Evolutionary conservation across 2,888 invertebrate genomes (phyloP), one percentile per base, ranked within the genome.

Genomic region (Epiblema foenella): DNA sequence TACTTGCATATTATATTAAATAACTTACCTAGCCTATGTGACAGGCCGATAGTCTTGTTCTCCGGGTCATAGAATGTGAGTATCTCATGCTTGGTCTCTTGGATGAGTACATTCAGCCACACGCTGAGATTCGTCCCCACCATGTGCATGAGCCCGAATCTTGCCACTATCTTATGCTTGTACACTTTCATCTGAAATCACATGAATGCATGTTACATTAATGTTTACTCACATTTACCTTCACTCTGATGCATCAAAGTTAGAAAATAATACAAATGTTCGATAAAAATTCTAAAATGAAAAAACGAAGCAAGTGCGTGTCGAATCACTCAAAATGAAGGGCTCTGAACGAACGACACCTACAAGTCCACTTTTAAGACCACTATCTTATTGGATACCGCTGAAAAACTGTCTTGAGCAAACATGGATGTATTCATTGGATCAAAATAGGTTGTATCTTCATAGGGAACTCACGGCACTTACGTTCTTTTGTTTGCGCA

Each of bases 61-160:
- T 97, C 97, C 0, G 97, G 97, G 85, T 97, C 96, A 89, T 98
- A 97, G 88, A 98, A 97, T 1, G 97, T 97, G 58, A 98, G 94
- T 77, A 98, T 98, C 90, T 98, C 98, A 86, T 98, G 98, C 86
- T 98, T 98, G 0, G 98, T 98, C 91, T 99, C 99, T 89, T 98
- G 97, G 3, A 99, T 97, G 33, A 99, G 94, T 0, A 98, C 98
- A 84, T 98, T 97, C 52, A 99, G 94, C 99, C 99, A 99, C 18
- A 99, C 98, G 77, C 99, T 99, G 64, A 99, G 92, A 91, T 99
- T 99, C 12, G 99, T 99, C 29, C 99, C 99, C 70, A 99, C 97
- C 98, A 99, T 98, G 88, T 99, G 99, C 99, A 99, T 99, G 72
- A 99, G 94, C 1, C 99, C 99, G 82, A 99, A 98, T 75, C 98